These are phyloP conservation scores for Nycticebus coucang DNA, from an alignment of 2,113 vertebrate species.

Conservation along the genomic window DNA sequence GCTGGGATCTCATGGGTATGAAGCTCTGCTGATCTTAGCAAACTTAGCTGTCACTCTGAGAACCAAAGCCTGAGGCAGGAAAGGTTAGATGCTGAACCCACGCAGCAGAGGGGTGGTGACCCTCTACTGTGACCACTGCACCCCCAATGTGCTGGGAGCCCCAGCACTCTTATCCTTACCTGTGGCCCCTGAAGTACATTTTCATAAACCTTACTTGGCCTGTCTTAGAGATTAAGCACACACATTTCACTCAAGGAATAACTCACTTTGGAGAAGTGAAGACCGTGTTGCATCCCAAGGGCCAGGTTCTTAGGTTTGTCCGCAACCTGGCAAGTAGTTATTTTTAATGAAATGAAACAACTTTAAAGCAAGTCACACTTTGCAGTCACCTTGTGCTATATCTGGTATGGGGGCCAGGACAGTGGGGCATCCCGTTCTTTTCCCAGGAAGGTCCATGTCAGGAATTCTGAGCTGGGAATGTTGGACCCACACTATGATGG, in stretches of 20 bases:
- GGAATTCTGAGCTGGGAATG: accelerated
- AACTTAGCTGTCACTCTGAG: accelerated
- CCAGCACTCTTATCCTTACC: accelerated
- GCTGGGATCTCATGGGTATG: accelerated
- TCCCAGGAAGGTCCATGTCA: accelerated
- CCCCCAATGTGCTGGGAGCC: accelerated
- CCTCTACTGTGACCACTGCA: accelerated
- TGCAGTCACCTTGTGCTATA: not conserved
- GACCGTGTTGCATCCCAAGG: accelerated
- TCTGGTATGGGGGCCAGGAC: accelerated
- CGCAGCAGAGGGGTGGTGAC: accelerated
- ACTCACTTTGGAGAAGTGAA: not conserved
- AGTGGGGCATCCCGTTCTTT: accelerated
- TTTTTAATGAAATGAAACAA: not conserved
- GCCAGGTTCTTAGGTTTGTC: not conserved
- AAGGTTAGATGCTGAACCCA: not conserved
- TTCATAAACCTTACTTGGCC: accelerated
- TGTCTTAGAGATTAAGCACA: not conserved
- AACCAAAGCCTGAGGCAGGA: not conserved
- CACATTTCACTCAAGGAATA: not conserved
- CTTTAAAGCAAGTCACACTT: too few species aligned
- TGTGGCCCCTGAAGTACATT: accelerated
- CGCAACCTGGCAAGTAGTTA: not conserved
- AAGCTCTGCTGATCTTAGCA: not conserved
- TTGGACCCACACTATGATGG: accelerated